Base-by-base conservation (phyloP, 2,888 invertebrate species). In the Lochmaea capreae region DNA sequence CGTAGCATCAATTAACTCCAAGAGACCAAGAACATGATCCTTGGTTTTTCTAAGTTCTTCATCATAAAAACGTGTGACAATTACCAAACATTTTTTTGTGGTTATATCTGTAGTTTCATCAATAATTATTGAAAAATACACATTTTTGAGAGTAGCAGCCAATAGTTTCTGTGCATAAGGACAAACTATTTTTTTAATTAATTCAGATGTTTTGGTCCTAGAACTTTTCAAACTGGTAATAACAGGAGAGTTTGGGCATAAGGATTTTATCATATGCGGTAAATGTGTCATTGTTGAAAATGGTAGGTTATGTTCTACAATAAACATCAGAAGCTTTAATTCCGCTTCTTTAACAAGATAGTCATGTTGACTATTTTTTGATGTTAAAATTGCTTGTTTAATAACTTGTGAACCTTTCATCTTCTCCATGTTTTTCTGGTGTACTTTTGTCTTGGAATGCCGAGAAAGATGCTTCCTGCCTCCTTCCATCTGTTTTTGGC, bases 241-340 rank as follows among this genome's bases (percentile, higher is more conserved):
- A 61, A 26, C 61, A 61, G 61, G 61, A 61, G 61, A 61, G 61
- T 61, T 61, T 33, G 61, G 61, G 26, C 61, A 61, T 61, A 61
- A 11, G 22, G 33, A 61, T 61, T 61, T 61, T n/a, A 61, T 61
- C 14, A 4, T 6, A n/a, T 26, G 22, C 0, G 61, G 61, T 61
- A 61, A 33, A 61, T 61, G 61, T 33, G 61, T 61, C 39, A 61
- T 61, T 61, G 22, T 33, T 26, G 33, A 33, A 61, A 61, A 61
- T 43, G 43, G 43, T 43, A 43, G 12, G 43, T 43, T 43, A 43
- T 43, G 43, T 61, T 61, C 26, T 26, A 61, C 5, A 39, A 61
- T 61, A 61, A 61, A 61, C 61, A 61, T 3, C 33, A 33, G 61
- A 61, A 61, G 11, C 33, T 61, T 61, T 8, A 61, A 61, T 61